A percentile compares a stretch with the other conserved stretches of the same genome.
Evolutionary conservation across 2,113 vertebrate genomes (phyloP).

Genomic region (Pangasianodon hypophthalmus): DNA sequence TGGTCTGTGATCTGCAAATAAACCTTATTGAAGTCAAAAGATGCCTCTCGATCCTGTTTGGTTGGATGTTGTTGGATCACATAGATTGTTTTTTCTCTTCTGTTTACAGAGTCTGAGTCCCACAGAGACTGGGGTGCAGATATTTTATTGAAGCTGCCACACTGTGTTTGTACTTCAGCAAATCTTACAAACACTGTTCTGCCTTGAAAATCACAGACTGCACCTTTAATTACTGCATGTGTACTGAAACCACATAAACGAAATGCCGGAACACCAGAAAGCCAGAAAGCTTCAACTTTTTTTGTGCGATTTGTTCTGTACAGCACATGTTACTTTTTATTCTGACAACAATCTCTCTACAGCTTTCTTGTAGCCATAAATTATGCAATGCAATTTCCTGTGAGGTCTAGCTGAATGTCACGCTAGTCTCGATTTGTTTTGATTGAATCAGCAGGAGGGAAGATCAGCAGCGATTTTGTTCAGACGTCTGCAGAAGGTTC

Average conservation of each 20-base stretch:
- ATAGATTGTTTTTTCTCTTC: background rate
- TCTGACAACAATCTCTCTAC: conserved; percentile 41
- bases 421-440: conserved; percentile 27
- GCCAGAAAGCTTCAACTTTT: background rate
- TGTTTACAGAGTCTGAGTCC: background rate
- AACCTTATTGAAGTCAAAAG: background rate
- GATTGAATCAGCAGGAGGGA: conserved; percentile 13
- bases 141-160: background rate
- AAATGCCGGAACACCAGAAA: too few species aligned
- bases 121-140: background rate
- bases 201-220: background rate
- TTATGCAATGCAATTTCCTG: conserved; percentile 67
- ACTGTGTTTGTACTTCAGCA: background rate
- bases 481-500: background rate
- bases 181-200: background rate
- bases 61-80: background rate
- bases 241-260: background rate
- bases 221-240: background rate
- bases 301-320: background rate
- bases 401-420: conserved; percentile 51
- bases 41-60: background rate
- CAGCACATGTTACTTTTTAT: background rate
- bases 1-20: background rate
- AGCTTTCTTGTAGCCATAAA: conserved; percentile 59
- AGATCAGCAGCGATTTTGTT: background rate